phyloP scores from a whole-genome alignment of 2,113 vertebrate species.

The Pelmatolapia mariae region DNA sequence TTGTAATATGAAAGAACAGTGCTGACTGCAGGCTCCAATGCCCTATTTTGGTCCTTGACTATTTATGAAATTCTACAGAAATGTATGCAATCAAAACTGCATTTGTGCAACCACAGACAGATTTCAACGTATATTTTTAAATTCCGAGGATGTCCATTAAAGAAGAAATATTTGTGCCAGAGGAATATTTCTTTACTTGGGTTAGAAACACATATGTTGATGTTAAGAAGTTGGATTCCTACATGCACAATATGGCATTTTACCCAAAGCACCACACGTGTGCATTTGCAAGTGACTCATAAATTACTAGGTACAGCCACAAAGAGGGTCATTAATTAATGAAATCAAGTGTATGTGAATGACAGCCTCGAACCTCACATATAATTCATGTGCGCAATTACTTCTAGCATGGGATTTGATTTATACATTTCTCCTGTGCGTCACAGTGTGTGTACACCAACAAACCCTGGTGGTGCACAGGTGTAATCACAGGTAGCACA shows the following conservation, averaged over 20 bases:
- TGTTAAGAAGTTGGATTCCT: neutral
- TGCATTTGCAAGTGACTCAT: neutral
- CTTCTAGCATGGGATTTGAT: neutral
- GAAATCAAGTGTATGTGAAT: neutral
- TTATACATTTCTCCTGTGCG: neutral
- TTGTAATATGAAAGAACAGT: conserved; percentile 35
- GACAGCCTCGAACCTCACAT: neutral
- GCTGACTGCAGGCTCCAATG: conserved; percentile 34
- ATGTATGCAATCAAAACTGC: neutral
- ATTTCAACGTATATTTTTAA: neutral
- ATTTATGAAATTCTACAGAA: conserved; percentile 28
- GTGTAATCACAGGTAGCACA: neutral
- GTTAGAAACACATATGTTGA: neutral
- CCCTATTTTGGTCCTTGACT: conserved; percentile 38
- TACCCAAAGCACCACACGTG: neutral
- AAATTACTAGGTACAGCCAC: neutral
- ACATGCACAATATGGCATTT: neutral
- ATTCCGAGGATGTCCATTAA: neutral
- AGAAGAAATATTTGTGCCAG: neutral
- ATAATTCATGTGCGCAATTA: neutral
- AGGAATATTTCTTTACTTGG: neutral
- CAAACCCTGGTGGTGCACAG: neutral
- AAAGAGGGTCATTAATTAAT: neutral
- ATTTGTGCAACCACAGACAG: neutral
- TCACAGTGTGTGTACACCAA: neutral